Conservation (phyloP, 2,113 vertebrate genomes). For the Xyrauchen texanus region DNA sequence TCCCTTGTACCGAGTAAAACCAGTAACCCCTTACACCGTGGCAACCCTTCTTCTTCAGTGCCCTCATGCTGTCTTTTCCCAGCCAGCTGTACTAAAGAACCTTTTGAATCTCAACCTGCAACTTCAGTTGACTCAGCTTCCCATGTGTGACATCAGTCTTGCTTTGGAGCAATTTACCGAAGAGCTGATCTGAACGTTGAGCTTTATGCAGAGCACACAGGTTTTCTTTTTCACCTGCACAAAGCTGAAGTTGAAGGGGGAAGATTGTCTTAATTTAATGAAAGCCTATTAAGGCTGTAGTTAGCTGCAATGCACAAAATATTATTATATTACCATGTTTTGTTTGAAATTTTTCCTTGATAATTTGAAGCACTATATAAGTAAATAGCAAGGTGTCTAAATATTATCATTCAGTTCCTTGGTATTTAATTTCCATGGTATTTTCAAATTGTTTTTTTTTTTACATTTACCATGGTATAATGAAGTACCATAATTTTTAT, state of each 20-base stretch:
- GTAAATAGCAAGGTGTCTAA: no score
- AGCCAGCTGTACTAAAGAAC: background rate
- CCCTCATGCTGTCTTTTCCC: background rate
- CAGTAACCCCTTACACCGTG: no score
- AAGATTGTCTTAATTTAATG: background rate
- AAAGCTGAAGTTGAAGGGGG: background rate
- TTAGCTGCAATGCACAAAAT: background rate
- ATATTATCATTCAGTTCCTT: background rate
- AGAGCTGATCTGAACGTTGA: constrained; percentile 26
- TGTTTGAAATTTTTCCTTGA: no score
- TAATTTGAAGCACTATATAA: no score
- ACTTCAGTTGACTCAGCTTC: background rate
- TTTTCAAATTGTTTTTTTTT: no score
- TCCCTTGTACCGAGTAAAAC: no score
- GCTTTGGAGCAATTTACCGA: background rate
- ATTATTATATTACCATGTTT: no score
- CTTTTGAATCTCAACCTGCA: background rate
- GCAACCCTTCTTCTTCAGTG: no score
- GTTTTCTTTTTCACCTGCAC: constrained; percentile 40
- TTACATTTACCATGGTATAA: no score
- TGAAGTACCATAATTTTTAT: no score
- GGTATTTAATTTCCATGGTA: background rate
- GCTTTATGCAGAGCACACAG: background rate
- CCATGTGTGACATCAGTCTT: background rate
- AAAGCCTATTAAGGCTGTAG: background rate